Percentiles rank a stretch among this genome's conserved stretches.
phyloP scores from a whole-genome alignment of 2,888 invertebrate genomes.

The Patella pellucida region DNA sequence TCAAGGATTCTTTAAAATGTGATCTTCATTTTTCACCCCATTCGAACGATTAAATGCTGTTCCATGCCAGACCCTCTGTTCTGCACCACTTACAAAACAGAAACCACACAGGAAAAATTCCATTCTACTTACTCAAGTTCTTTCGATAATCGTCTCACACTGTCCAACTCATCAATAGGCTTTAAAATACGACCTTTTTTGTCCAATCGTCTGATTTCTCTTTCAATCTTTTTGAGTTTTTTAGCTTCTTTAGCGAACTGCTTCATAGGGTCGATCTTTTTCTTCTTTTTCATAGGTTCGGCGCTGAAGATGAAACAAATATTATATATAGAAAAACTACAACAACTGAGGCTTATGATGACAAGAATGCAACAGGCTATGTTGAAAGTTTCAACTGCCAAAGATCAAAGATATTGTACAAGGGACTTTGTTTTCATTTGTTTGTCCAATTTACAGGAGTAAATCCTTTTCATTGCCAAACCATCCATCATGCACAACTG shows the following conservation, averaged over 20 bases:
- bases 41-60: no score
- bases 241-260: constrained; percentile 86
- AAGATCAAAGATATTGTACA: constrained; percentile 9
- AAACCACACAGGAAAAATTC: no score
- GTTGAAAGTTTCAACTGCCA: not conserved
- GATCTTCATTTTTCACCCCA: no score
- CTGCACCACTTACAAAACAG: no score
- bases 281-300: constrained; percentile 88
- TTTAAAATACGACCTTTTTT: constrained; percentile 87
- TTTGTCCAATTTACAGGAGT: constrained; percentile 14
- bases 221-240: constrained; percentile 86
- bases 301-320: constrained; percentile 35
- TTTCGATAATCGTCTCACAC: constrained; percentile 78
- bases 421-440: constrained; percentile 6
- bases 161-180: constrained; percentile 89
- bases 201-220: constrained; percentile 85
- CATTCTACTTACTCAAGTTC: constrained; percentile 76
- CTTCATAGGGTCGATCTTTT: constrained; percentile 85
- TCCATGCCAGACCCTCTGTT: no score
- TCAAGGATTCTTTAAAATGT: no score
- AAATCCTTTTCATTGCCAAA: not conserved
- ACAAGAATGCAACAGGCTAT: not conserved
- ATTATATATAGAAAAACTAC: not conserved
- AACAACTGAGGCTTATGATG: not conserved
- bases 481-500: no score